Conservation (phyloP, 1,140 invertebrate genomes). For the Microplitis demolitor region DNA sequence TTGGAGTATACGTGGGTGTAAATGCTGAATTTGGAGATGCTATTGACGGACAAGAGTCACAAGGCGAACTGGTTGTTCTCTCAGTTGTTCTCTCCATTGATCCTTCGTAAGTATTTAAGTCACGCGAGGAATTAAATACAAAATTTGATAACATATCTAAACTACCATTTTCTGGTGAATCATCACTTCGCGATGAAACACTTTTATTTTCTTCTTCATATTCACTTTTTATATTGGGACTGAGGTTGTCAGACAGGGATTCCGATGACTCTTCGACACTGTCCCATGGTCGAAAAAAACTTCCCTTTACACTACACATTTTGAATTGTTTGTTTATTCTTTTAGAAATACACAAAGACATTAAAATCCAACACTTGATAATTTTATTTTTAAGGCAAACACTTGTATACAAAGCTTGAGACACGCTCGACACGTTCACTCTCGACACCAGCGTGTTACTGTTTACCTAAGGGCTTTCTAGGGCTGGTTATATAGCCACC, state of each 20-base stretch:
- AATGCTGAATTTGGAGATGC: constrained; percentile 5
- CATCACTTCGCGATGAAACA: neutral
- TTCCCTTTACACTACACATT: neutral
- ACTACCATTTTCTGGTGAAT: constrained; percentile 4
- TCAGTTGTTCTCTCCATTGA: neutral
- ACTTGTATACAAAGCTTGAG: too few relatives aligned
- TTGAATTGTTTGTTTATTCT: neutral
- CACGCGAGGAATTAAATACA: constrained; percentile 7
- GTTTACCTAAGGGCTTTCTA: neutral
- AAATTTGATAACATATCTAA: constrained; percentile 22
- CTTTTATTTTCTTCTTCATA: neutral
- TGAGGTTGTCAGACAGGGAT: neutral
- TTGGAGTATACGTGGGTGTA: constrained; percentile 16
- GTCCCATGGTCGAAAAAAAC: constrained; percentile 48
- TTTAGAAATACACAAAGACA: neutral
- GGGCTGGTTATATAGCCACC: constrained; percentile 13
- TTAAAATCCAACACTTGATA: too few relatives aligned
- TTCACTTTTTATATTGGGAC: neutral
- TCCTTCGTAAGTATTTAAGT: neutral
- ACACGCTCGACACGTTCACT: neutral
- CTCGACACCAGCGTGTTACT: neutral
- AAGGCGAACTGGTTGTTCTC: neutral
- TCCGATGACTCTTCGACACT: neutral
- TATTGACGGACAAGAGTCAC: constrained; percentile 1
- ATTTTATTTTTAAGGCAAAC: too few relatives aligned